These are phyloP conservation scores for Gymnothorax javanicus DNA, from an alignment of 2,797 vertebrate species.

Conservation along the genomic window DNA sequence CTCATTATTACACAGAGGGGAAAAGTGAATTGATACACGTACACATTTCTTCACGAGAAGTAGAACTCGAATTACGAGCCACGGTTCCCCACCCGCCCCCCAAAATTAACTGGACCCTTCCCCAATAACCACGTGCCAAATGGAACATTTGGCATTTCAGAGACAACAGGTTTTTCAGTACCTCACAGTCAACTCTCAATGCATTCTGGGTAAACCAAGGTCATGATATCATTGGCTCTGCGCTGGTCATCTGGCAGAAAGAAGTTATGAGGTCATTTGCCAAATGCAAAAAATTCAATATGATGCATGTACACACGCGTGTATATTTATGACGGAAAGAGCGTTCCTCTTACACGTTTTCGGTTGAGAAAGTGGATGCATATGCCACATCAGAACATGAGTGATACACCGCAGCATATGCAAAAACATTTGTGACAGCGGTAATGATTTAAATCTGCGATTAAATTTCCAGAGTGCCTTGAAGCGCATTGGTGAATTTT, in stretches of 20 bases:
- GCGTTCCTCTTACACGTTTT: not conserved
- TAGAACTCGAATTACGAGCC: not conserved
- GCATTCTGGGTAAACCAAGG: constrained; percentile 3
- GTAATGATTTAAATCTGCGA: not conserved
- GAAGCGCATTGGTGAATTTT: not conserved
- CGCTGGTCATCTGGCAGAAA: not conserved
- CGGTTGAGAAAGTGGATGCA: not conserved
- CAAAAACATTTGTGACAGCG: not conserved
- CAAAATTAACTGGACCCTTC: not conserved
- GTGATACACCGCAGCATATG: not conserved
- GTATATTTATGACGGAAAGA: not conserved
- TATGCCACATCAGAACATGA: not conserved
- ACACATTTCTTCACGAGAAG: not conserved
- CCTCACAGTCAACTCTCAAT: not conserved
- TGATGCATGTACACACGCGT: not conserved
- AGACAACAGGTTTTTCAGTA: not conserved
- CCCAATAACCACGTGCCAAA: not conserved
- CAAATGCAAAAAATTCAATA: too few relatives aligned
- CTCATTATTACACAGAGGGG: constrained; percentile 16
- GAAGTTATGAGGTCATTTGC: not conserved
- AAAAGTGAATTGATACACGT: not conserved
- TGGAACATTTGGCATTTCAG: constrained; percentile 17
- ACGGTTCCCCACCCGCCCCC: too few relatives aligned
- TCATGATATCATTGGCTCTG: not conserved
- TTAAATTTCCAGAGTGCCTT: not conserved